Evolutionary conservation across 2,888 invertebrate species (phyloP).

Genomic region (Papilio elwesi): DNA sequence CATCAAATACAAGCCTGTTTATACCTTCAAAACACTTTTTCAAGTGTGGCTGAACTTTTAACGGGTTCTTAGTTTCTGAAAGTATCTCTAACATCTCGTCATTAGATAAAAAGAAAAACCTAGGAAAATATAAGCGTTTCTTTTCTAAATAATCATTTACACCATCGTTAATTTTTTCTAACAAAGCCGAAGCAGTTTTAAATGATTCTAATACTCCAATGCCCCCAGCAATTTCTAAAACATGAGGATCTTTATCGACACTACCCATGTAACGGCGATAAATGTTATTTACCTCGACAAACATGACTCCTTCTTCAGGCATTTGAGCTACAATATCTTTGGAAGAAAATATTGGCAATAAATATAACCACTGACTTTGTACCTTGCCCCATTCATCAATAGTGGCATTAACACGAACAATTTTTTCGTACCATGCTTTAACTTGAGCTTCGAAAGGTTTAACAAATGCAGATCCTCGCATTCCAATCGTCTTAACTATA

Average conservation of each 20-base stretch:
- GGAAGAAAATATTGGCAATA: slow-evolving; percentile 94
- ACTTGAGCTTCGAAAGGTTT: slow-evolving; percentile 90
- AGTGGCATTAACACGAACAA: slow-evolving; percentile 87
- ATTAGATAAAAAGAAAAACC: slow-evolving; percentile 96
- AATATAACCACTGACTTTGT: slow-evolving; percentile 93
- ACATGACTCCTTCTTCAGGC: slow-evolving; percentile 92
- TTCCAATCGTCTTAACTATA: slow-evolving; percentile 91
- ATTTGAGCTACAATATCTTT: slow-evolving; percentile 94
- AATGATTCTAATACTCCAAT: slow-evolving; percentile 88
- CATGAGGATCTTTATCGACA: slow-evolving; percentile 86
- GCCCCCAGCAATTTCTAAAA: slow-evolving; percentile 86
- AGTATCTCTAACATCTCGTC: slow-evolving; percentile 95
- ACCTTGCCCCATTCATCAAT: slow-evolving; percentile 94
- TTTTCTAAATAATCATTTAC: slow-evolving; percentile 93
- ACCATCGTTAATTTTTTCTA: slow-evolving; percentile 93
- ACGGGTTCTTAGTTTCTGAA: slow-evolving; percentile 94
- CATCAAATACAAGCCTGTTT: slow-evolving; percentile 88
- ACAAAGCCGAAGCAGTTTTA: slow-evolving; percentile 86
- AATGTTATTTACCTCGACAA: slow-evolving; percentile 88
- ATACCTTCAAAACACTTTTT: slow-evolving; percentile 96
- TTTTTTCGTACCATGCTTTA: slow-evolving; percentile 89
- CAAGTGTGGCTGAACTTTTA: slow-evolving; percentile 92
- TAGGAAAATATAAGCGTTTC: slow-evolving; percentile 92
- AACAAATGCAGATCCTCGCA: slow-evolving; percentile 94
- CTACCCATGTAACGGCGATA: slow-evolving; percentile 87